Conservation (phyloP, 1,140 invertebrate species). For the Lineus longissimus region DNA sequence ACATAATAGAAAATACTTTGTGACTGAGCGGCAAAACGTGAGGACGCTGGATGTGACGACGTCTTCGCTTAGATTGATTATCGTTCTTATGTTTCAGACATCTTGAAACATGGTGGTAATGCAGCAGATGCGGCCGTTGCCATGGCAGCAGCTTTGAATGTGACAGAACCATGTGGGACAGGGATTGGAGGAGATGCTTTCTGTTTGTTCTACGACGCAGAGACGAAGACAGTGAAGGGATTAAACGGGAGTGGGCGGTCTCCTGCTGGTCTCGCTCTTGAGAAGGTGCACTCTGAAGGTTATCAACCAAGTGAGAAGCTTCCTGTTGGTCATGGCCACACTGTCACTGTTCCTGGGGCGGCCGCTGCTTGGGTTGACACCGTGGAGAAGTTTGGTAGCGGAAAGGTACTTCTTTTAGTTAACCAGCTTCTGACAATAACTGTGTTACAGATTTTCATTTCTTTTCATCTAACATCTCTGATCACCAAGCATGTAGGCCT, state of each 20-base stretch:
- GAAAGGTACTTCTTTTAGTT: conserved; percentile 33
- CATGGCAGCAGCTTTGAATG: conserved; percentile 50
- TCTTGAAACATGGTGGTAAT: conserved; percentile 54
- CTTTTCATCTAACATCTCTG: no score
- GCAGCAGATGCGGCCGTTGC: conserved; percentile 57
- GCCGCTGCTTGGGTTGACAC: conserved; percentile 46
- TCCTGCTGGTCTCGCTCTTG: conserved; percentile 27
- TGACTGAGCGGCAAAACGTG: no score
- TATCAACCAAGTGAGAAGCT: conserved; percentile 23
- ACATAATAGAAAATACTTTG: no score
- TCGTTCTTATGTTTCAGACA: conserved; percentile 29
- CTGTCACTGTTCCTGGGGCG: conserved; percentile 49
- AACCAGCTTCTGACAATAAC: background rate
- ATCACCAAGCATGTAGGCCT: no score
- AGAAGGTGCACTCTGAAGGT: conserved; percentile 28
- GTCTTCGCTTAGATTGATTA: background rate
- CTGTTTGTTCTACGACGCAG: conserved; percentile 49
- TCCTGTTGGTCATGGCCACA: conserved; percentile 36
- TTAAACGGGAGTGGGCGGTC: conserved; percentile 47
- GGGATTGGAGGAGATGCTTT: conserved; percentile 55
- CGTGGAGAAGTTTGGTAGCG: conserved; percentile 42
- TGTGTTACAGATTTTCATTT: no score
- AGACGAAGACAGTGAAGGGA: conserved; percentile 34
- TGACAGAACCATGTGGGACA: conserved; percentile 51
- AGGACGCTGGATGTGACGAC: background rate